Conservation (phyloP, 2,888 invertebrate genomes). For the Tetragonisca angustula region DNA sequence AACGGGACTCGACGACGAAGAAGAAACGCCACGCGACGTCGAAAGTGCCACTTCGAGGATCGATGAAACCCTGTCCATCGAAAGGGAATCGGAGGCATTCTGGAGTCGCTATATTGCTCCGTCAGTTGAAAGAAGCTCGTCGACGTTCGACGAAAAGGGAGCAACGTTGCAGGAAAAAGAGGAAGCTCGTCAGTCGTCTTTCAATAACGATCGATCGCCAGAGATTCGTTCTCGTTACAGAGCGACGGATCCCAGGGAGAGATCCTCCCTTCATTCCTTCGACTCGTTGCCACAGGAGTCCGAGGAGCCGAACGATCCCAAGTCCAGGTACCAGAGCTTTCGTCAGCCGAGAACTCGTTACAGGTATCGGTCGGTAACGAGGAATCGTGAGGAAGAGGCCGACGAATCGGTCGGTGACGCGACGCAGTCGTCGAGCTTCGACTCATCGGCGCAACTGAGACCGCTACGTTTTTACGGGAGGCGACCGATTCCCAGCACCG, state of each 20-base stretch:
- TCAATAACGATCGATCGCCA: conserved; percentile 36
- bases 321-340: conserved; percentile 40
- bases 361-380: conserved; percentile 21
- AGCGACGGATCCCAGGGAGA: conserved; percentile 46
- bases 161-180: conserved; percentile 8
- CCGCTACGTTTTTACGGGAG: conserved; percentile 73
- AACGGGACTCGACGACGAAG: conserved; percentile 7
- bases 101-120: conserved; percentile 70
- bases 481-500: conserved; percentile 72
- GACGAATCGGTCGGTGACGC: conserved; percentile 28
- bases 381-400: background rate
- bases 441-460: conserved; percentile 42
- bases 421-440: conserved; percentile 36
- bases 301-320: conserved; percentile 57
- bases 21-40: background rate
- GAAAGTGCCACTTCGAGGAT: conserved; percentile 33
- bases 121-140: background rate
- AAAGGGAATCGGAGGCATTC: conserved; percentile 58
- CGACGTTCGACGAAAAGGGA: background rate
- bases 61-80: conserved; percentile 8
- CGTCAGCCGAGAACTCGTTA: conserved; percentile 70
- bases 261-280: background rate
- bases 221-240: conserved; percentile 65
- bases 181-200: background rate
- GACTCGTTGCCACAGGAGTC: conserved; percentile 68